These are phyloP conservation scores for human DNA, from an alignment of 2,113 vertebrate genomes.

Conservation along the genomic window GRCh38 chr12:86772501-86773000, in stretches of 20 bases:
- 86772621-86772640: accelerated
- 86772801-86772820: background rate
- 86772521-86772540: background rate
- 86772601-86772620: background rate
- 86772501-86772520: background rate
- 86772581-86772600: accelerated
- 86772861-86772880: background rate
- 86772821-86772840: background rate
- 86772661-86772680: background rate
- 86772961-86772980: background rate
- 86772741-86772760: background rate
- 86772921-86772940: background rate
- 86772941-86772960: background rate
- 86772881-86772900: background rate
- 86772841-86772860: background rate
- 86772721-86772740: background rate
- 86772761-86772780: background rate
- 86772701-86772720: background rate
- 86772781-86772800: background rate
- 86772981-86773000: background rate
- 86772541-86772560: background rate
- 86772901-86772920: background rate
- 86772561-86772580: background rate
- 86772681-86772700: background rate
- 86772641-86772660: background rate